Base-by-base conservation (phyloP, 2,888 invertebrate species). In the Parnassius smintheus region DNA sequence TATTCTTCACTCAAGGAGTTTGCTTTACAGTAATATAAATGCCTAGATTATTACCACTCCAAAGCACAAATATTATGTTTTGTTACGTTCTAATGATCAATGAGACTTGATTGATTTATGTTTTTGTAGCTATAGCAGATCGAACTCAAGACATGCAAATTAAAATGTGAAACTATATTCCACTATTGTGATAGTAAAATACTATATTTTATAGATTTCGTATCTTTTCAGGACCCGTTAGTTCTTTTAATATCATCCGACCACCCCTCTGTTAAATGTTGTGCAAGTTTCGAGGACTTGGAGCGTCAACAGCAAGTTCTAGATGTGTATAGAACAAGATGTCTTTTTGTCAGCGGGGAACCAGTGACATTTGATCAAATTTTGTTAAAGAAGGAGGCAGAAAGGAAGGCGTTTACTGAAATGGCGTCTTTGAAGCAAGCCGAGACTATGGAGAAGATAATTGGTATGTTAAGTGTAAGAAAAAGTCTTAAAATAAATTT, bases 261-360 rank as follows among this genome's bases (percentile, higher is more conserved):
- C 67, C 93, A 93, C 70, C 93, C 93, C 0, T 82, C 89, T 1
- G 85, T 94, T 2, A 86, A 85, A 59, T 93, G 93, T 69, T 93
- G 93, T 72, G 76, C 91, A 3, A 92, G 83, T 59, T 92, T 93
- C 65, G 82, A 83, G 3, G 88, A 92, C 71, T 71, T 93, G 2
- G 85, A 85, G 22, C 87, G 88, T 0, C 93, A 93, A 65, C 88
- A 92, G 61, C 83, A 82, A 63, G 76, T 91, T 8, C 79, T 93
- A 12, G 88, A 89, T 51, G 90, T 92, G 22, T 93, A 93, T 69
- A 76, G 92, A n/a, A 86, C 85, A 0, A 85, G 91, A 52, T 93
- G 93, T 56, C 73, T 92, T 60, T 86, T 92, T 70, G 88, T 92
- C 0, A 92, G 92, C 63, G 93, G 92, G 0, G 87, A 90, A 50